These are phyloP conservation scores for Nothura maculosa DNA, from an alignment of 2,797 vertebrate genomes.

Conservation along the genomic window DNA sequence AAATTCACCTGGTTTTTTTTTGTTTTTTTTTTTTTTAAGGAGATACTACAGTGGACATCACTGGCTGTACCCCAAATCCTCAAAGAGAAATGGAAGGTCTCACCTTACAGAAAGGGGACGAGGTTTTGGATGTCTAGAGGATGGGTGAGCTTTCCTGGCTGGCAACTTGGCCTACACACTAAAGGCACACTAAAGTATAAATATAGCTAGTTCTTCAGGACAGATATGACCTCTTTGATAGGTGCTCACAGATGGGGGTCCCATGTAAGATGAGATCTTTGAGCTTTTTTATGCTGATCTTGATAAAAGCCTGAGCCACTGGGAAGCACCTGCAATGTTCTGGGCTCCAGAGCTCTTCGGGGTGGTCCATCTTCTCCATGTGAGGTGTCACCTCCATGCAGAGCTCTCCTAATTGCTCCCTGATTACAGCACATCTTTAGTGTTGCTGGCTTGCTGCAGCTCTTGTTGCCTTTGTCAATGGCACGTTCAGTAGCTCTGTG, in stretches of 20 bases:
- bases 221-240: neutral
- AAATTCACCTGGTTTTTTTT: neutral
- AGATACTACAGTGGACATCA: neutral
- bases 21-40: too few species aligned
- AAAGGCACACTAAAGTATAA: neutral
- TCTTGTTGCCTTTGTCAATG: neutral
- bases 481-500: neutral
- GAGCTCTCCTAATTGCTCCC: neutral
- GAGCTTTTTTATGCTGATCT: neutral
- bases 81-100: neutral
- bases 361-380: neutral
- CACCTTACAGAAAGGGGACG: neutral
- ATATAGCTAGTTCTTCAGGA: neutral
- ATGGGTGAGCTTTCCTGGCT: neutral
- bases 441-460: accelerated
- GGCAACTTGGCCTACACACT: neutral
- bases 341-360: neutral
- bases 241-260: neutral
- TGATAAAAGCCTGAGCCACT: neutral
- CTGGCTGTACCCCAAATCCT: neutral
- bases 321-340: neutral
- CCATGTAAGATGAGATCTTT: neutral
- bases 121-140: neutral
- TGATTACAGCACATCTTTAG: accelerated
- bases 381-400: neutral